Conservation (phyloP, 1,140 invertebrate genomes). For the Lordiphosa collinella region DNA sequence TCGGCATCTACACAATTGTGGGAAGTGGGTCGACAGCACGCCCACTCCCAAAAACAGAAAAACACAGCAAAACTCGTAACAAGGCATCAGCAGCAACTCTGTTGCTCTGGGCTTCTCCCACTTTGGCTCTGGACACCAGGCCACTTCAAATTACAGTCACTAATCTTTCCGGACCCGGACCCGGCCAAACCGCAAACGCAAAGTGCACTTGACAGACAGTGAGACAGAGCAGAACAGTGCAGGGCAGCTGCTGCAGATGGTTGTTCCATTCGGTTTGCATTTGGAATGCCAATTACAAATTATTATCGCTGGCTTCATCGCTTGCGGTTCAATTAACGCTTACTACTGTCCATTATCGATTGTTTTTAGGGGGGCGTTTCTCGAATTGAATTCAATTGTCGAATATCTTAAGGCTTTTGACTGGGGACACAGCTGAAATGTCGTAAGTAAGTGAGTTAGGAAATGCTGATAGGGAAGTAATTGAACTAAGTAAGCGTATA, state of each 20-base stretch:
- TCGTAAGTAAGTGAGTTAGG: neutral
- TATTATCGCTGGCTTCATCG: constrained; percentile 54
- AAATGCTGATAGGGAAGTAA: too few relatives aligned
- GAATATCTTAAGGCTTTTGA: constrained; percentile 57
- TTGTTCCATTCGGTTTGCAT: constrained; percentile 23
- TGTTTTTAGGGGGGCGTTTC: constrained; percentile 40
- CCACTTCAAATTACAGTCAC: constrained; percentile 37
- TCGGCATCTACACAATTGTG: constrained; percentile 34
- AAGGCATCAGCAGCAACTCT: constrained; percentile 10
- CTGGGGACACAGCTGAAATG: neutral
- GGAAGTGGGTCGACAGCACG: constrained; percentile 43
- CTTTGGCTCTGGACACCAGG: constrained; percentile 1
- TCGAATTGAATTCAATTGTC: constrained; percentile 54
- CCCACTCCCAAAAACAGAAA: constrained; percentile 12
- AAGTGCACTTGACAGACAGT: constrained; percentile 49
- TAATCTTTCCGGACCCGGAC: constrained; percentile 33
- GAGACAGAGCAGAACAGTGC: neutral
- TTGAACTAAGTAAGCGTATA: too few relatives aligned
- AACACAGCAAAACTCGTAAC: constrained; percentile 13
- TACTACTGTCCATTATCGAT: constrained; percentile 71
- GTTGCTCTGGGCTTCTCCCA: constrained; percentile 10
- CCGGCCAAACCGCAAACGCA: constrained; percentile 6
- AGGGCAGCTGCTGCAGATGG: constrained; percentile 37
- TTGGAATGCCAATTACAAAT: constrained; percentile 61
- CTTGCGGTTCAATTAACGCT: constrained; percentile 75